Conservation (phyloP, 2,113 vertebrate species). For the Otolemur garnettii region DNA sequence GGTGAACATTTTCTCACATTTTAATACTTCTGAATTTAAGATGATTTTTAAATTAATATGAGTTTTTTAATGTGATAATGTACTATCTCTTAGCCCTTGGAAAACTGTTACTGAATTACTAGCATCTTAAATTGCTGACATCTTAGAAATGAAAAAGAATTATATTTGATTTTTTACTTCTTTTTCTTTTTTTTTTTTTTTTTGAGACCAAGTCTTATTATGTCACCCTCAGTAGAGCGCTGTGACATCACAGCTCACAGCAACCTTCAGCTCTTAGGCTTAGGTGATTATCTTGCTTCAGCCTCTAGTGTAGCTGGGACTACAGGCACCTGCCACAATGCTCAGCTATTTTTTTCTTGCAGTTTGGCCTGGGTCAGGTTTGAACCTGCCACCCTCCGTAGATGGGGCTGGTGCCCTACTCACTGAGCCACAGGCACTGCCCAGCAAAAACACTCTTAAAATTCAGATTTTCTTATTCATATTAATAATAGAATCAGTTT, state of each 20-base stretch:
- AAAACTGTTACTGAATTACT: background rate
- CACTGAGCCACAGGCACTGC: too few species aligned
- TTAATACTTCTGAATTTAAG: conserved; percentile 28
- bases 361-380: too few species aligned
- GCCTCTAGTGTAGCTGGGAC: too few species aligned
- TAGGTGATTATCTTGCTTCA: too few species aligned
- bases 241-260: too few species aligned
- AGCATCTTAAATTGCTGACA: background rate
- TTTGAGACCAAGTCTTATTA: too few species aligned
- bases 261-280: too few species aligned
- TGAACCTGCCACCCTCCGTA: too few species aligned
- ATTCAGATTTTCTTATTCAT: conserved; percentile 42
- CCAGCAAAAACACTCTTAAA: conserved; percentile 18
- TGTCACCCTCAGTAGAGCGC: too few species aligned
- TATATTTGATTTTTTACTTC: background rate
- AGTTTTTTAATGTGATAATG: background rate
- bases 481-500: conserved; percentile 60
- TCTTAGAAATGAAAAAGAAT: conserved; percentile 39
- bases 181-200: background rate
- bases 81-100: background rate
- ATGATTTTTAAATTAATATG: background rate
- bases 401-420: too few species aligned
- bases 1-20: conserved; percentile 2
- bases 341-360: too few species aligned
- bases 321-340: too few species aligned